Base-by-base conservation (phyloP, 2,888 invertebrate genomes). In the Ectropis crepuscularia region DNA sequence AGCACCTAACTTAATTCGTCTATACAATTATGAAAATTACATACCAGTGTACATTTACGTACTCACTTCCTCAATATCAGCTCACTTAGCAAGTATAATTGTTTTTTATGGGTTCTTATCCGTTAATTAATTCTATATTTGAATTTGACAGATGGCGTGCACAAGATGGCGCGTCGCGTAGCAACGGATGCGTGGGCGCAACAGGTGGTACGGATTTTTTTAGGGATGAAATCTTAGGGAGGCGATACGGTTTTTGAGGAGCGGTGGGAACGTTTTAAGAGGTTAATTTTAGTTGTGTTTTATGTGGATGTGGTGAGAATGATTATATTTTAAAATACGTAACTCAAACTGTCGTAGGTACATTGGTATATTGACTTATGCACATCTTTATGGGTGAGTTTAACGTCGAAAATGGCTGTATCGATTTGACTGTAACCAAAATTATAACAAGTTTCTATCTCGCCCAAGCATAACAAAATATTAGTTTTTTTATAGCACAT, bases 101-200 rank as follows among this genome's bases (percentile, higher is more conserved):
- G 63, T 58, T 58, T 59, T 63, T 50, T 46, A 38, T 39, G 51
- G 8, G 41, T 16, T 36, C 46, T 10, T 55, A 45, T 57, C 53
- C 49, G 53, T 50, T 57, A 53, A 38, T 63, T 80, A 80, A 80
- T 80, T 73, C 77, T 70, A 77, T 83, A 84, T 85, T 81, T 85
- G 79, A 83, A 85, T 87, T 89, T 88, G 90, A 90, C 92, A 92
- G 89, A 90, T 91, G 92, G 89, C 71, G 63, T 69, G 67, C 67
- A 76, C 80, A 87, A 87, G 81, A 88, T 86, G 87, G 84, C 82
- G 86, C 77, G 65, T 81, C 74, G 76, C 82, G 38, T 78, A 76
- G 81, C 87, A 79, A 81, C 89, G 86, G 85, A 84, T 88, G 90
- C 87, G 89, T 82, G 70, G 87, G 86, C 80, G 87, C 88, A 87